Percentiles rank a stretch among this genome's conserved stretches.
These are phyloP conservation scores for Gymnocheta viridis DNA, from an alignment of 2,888 invertebrate species.

Conservation along the genomic window DNA sequence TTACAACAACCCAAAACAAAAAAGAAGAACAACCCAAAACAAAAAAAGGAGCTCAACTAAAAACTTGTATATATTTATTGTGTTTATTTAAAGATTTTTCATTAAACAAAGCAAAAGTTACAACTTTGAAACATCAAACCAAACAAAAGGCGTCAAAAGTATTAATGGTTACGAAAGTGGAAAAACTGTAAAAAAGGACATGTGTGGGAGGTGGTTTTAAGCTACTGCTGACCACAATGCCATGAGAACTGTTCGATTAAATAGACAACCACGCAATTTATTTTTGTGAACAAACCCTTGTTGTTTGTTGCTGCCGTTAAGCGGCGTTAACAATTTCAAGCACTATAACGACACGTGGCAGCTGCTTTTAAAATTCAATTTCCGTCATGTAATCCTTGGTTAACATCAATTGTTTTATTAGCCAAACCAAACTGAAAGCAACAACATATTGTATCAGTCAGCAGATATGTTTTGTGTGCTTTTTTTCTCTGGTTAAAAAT, in stretches of 20 bases:
- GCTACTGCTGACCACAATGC: slow-evolving; percentile 46
- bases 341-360: slow-evolving; percentile 81
- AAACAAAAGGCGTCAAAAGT: slow-evolving; percentile 67
- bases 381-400: slow-evolving; percentile 75
- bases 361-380: slow-evolving; percentile 82
- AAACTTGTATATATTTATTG: slow-evolving; percentile 35
- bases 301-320: slow-evolving; percentile 39
- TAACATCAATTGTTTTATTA: slow-evolving; percentile 78
- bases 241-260: slow-evolving; percentile 50
- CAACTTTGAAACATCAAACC: slow-evolving; percentile 52
- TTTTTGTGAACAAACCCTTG: slow-evolving; percentile 38
- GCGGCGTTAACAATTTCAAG: slow-evolving; percentile 78
- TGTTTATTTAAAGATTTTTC: slow-evolving; percentile 62
- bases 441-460: slow-evolving; percentile 61
- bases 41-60: background rate
- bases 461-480: slow-evolving; percentile 45
- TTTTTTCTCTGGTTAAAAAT: slow-evolving; percentile 30
- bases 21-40: no score
- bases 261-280: slow-evolving; percentile 40
- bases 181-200: slow-evolving; percentile 21
- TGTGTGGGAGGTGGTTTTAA: slow-evolving; percentile 29
- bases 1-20: slow-evolving; percentile 39
- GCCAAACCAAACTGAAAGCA: slow-evolving; percentile 48
- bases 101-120: slow-evolving; percentile 36
- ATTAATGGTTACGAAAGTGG: slow-evolving; percentile 48